Base-by-base conservation (phyloP, 2,113 vertebrate species). In the Neodontobutis hainanensis region DNA sequence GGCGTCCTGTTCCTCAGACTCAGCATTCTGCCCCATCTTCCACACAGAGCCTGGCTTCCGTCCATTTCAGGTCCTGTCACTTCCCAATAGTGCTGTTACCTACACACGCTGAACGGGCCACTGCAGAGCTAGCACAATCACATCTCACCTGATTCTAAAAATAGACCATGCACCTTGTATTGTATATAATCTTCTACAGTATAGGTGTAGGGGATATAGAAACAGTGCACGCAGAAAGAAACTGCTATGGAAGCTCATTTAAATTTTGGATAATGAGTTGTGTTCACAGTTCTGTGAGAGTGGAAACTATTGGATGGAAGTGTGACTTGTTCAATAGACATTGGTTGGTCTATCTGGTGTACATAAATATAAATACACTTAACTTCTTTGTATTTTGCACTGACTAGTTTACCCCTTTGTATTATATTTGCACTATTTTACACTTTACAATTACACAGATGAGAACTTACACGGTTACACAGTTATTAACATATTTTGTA, bases 51-150 rank as follows among this genome's bases (percentile, higher is more conserved):
- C 66, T 85, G 87, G 88, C 83, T 52, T 8, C 9, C 57, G 69
- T 83, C 87, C 85, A 83, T 77, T 79, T 80, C 74, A 68, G 78
- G 55, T 78, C 61, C 68, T 81, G 82, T 82, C 78, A 84, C 76
- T 80, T 82, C 74, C 71, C 67, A 82, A 84, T 52, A 78, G 78
- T 50, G 50, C 75, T 76, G 67, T 69, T 75, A 84, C 85, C 87
- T 85, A 80, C 74, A 46, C 56, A 42, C 62, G 40, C 53, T 52
- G 65, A 81, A 47, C 34, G 7, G 58, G 42, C 44, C 48, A 57
- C 74, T 76, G 71, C 81, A 83, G 63, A 69, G 65, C 60, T 58
- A 56, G 52, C 48, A 75, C 71, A 70, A 19, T 51, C 35, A 67
- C 10, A 60, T 80, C 68, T 66, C 40, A 77, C 52, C 70, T 73